A percentile compares a stretch with the other conserved stretches of the same genome.
Evolutionary conservation across 2,797 vertebrate genomes (phyloP).

Genomic region (Kryptolebias ocellatus): DNA sequence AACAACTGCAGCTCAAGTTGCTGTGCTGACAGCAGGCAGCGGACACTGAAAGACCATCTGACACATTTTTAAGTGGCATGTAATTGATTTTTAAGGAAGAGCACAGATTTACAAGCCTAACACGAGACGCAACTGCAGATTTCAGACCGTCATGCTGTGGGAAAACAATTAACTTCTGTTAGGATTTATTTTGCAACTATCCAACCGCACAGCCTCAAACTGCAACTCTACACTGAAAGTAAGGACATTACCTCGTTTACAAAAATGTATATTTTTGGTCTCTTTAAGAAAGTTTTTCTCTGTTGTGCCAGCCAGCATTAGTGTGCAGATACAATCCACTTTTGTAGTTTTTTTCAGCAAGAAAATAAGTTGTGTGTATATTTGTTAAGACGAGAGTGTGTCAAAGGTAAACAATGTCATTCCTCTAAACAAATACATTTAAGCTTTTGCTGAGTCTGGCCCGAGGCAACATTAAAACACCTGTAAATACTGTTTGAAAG

Average conservation of each 20-base stretch:
- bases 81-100: conserved; percentile 73
- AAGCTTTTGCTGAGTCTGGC: no score
- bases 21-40: conserved; percentile 59
- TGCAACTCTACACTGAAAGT: conserved; percentile 1
- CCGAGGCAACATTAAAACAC: no score
- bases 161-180: conserved; percentile 37
- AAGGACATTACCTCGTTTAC: background rate
- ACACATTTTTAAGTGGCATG: conserved; percentile 71
- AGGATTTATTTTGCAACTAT: conserved; percentile 34
- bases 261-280: background rate
- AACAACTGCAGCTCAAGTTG: conserved; percentile 69
- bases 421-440: no score
- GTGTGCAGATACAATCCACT: background rate
- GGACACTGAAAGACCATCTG: conserved; percentile 64
- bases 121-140: conserved; percentile 41
- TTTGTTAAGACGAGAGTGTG: no score
- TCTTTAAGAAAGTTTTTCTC: background rate
- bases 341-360: no score
- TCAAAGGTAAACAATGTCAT: no score
- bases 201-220: conserved; percentile 2
- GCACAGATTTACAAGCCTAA: conserved; percentile 64
- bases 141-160: conserved; percentile 26
- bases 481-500: no score
- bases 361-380: no score
- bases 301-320: background rate